A percentile compares a stretch with the other conserved stretches of the same genome.
These are phyloP conservation scores for Micromesistius poutassou DNA, from an alignment of 2,797 vertebrate species.

Conservation along the genomic window DNA sequence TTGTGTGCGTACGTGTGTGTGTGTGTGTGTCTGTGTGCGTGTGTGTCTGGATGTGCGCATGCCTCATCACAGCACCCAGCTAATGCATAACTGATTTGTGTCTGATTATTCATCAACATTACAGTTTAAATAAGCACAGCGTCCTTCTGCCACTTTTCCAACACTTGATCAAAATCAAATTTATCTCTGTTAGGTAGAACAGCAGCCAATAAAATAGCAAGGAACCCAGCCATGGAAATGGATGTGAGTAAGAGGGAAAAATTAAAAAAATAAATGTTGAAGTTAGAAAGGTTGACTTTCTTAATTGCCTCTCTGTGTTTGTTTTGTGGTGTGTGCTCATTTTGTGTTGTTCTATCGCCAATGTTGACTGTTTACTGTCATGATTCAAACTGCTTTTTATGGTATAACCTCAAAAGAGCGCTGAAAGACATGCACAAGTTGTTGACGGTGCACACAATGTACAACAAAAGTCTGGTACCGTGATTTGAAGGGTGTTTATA, in stretches of 20 bases:
- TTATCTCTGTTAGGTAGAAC: slow-evolving; percentile 55
- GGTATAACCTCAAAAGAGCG: slow-evolving; percentile 64
- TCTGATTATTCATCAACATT: slow-evolving; percentile 69
- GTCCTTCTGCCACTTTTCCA: slow-evolving; percentile 56
- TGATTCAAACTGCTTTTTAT: slow-evolving; percentile 62
- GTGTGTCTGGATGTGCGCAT: slow-evolving; percentile 4
- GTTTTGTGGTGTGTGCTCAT: slow-evolving; percentile 30
- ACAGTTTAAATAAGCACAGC: slow-evolving; percentile 72
- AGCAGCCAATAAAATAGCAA: slow-evolving; percentile 64
- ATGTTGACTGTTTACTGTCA: slow-evolving; percentile 55
- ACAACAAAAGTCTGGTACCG: slow-evolving; percentile 61
- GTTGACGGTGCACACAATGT: slow-evolving; percentile 57
- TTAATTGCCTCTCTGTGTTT: slow-evolving; percentile 39
- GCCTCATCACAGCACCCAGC: slow-evolving; percentile 37
- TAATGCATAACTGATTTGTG: slow-evolving; percentile 6
- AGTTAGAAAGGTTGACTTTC: slow-evolving; percentile 44
- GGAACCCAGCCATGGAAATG: slow-evolving; percentile 26
- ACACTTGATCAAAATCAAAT: slow-evolving; percentile 71
- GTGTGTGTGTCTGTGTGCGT: slow-evolving; percentile 4
- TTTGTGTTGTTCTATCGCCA: slow-evolving; percentile 42
- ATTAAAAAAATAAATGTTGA: slow-evolving; percentile 23
- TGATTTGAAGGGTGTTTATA: slow-evolving; percentile 70
- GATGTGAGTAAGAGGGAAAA: slow-evolving; percentile 4
- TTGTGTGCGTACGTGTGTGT: background rate
- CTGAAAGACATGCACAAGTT: slow-evolving; percentile 63